Evolutionary conservation across 2,888 invertebrate genomes (phyloP), one percentile per base, ranked within the genome.

Genomic region (Endotricha flammealis): DNA sequence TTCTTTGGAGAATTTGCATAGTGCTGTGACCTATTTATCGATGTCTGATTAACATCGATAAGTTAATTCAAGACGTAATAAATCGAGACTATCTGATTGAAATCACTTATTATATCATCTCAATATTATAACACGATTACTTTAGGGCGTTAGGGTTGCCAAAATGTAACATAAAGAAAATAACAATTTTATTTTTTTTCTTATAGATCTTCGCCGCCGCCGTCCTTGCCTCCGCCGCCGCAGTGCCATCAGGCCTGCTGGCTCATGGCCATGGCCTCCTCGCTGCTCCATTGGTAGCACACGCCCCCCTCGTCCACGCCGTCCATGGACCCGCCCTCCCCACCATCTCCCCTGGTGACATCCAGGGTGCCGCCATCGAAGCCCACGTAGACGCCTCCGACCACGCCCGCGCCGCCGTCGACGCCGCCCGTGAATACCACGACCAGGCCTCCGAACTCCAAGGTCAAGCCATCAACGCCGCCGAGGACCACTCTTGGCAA

Each of bases 181-280:
- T n/a, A n/a, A n/a, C n/a, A n/a, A n/a, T n/a, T n/a, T 52, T 50
- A 41, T 36, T 49, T 54, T 53, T 65, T 58, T 49, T 54, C 66
- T 70, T 66, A 30, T 80, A 89, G 89, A 88, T 88, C 78, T 87
- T 88, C 61, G 77, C 89, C 76, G 78, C 81, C 69, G 83, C 88
- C 77, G 70, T 88, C 70, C 65, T 71, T 64, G 71, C 71, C 72
- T 77, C 73, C 74, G 80, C 79, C 76, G 76, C 78, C 71, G 80
- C 81, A 50, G 78, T 66, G 38, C 78, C 78, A 31, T 77, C 79
- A 32, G 78, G 79, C 32, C 32, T 33, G 32, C 32, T 33, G 48
- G 66, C 63, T 20, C n/a, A n/a, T 47, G 60, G 63, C 20, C 70
- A 35, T 7, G 34, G 34, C 22, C 34, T 34, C 17, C 28, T 29